A percentile compares a stretch with the other conserved stretches of the same genome.
Evolutionary conservation across 1,140 invertebrate genomes (phyloP).

Genomic region (Spodoptera frugiperda): DNA sequence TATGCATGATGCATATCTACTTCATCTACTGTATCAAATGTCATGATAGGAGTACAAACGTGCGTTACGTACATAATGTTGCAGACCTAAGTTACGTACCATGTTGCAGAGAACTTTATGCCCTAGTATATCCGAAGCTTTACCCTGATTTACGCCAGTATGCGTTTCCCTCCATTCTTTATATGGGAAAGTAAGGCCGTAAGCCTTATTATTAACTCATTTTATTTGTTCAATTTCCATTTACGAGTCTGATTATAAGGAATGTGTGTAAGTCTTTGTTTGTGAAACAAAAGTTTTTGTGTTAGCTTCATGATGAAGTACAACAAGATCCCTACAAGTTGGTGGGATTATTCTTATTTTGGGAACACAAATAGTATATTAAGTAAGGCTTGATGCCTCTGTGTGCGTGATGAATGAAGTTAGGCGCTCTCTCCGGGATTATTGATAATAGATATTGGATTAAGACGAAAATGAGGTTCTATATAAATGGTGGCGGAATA

Average conservation of each 20-base stretch:
- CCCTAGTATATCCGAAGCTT: not conserved
- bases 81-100: not conserved
- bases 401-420: not conserved
- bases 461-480: not conserved
- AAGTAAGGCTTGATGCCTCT: not conserved
- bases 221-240: slow-evolving; percentile 45
- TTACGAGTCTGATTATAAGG: slow-evolving; percentile 44
- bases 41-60: too few relatives aligned
- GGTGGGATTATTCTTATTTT: slow-evolving; percentile 13
- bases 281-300: slow-evolving; percentile 22
- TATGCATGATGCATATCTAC: too few relatives aligned
- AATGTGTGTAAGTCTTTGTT: slow-evolving; percentile 2
- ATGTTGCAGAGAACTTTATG: too few relatives aligned
- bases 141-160: slow-evolving; percentile 42
- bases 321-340: slow-evolving; percentile 4
- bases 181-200: slow-evolving; percentile 6
- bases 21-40: too few relatives aligned
- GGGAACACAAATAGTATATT: not conserved
- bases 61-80: too few relatives aligned
- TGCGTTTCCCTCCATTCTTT: slow-evolving; percentile 21
- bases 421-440: slow-evolving; percentile 1
- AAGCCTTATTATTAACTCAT: slow-evolving; percentile 43
- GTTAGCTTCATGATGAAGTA: slow-evolving; percentile 3
- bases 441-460: slow-evolving; percentile 3
- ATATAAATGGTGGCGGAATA: not conserved